Base-by-base conservation (phyloP, 1,140 invertebrate species). In the Scaptomyza pallida region DNA sequence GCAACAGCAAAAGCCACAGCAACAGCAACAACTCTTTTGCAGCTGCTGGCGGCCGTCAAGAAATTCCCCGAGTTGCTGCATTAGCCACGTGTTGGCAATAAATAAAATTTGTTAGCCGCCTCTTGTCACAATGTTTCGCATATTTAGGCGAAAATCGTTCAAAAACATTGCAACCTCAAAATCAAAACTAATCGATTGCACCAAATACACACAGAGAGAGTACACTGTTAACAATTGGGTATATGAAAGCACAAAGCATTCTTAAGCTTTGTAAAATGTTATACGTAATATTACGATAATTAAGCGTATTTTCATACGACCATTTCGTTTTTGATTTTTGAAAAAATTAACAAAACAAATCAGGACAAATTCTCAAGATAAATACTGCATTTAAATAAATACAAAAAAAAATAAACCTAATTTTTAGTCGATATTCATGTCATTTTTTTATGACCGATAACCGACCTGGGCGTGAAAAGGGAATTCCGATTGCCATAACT, bases 41-140 rank as follows among this genome's bases (percentile, higher is more conserved):
- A 30, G 54, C 51, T 65, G 68, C 61, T 71, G 61, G 52, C 52
- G 48, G 40, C 15, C 23, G 23, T 30, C 52, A 44, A 65, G 54
- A 61, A 64, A 71, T 65, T 65, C 40, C 26, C 52, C 33, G 45
- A 57, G 45, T 52, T 15, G 60, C 44, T 65, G 61, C 61, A 65
- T 57, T 57, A 71, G 52, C 68, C 61, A 65, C 68, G 54, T 71
- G 68, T 71, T 65, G 54, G 52, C 45, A 35, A 71, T 71, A 71
- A 65, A 64, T 71, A 59, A 65, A 56, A 64, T 16, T 64, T 16
- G 64, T 71, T 57, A 64, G 68, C 50, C 52, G 45, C 43, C 60
- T 64, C 23, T 64, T 64, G 68, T 71, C 61, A 57, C 68, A 56
- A 48, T 52, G 41, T 44, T 56, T 64, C 43, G 50, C 57, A 61